These are phyloP conservation scores for Epinephelus coioides DNA, from an alignment of 2,797 vertebrate species.

Conservation along the genomic window DNA sequence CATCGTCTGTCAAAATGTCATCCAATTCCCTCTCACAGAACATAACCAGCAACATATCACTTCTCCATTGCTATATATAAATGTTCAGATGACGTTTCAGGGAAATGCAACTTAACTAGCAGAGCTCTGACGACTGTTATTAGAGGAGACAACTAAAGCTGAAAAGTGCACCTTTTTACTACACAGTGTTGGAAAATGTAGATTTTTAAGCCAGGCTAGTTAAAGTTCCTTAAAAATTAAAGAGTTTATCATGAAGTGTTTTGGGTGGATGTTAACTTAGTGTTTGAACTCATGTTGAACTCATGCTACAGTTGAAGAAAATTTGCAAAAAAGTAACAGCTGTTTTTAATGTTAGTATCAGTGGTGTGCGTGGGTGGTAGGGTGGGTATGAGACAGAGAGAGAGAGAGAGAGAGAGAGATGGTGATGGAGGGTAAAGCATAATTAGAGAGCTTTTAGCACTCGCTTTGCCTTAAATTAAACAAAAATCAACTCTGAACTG, in stretches of 20 bases:
- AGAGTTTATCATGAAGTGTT: background rate
- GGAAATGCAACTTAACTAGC: constrained; percentile 6
- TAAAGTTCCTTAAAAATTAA: background rate
- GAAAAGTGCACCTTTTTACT: background rate
- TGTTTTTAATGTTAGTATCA: constrained; percentile 8
- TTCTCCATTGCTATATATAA: background rate
- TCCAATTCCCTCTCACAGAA: background rate
- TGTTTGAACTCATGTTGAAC: background rate
- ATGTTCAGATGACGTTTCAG: background rate
- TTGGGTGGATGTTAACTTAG: background rate
- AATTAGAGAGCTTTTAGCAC: background rate
- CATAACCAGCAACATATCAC: background rate
- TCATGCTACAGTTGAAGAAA: constrained; percentile 1
- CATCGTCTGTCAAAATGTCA: background rate
- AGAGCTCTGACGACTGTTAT: background rate
- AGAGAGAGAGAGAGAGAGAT: background rate
- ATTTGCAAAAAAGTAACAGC: background rate
- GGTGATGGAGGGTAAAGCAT: background rate
- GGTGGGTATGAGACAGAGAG: background rate
- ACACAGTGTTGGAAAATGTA: background rate
- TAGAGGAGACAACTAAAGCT: background rate
- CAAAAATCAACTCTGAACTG: background rate
- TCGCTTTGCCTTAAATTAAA: background rate
- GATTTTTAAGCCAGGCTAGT: background rate
- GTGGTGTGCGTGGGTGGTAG: constrained; percentile 6